These are phyloP conservation scores for Stictocephala bisonia DNA, from an alignment of 2,888 invertebrate species.

Conservation along the genomic window DNA sequence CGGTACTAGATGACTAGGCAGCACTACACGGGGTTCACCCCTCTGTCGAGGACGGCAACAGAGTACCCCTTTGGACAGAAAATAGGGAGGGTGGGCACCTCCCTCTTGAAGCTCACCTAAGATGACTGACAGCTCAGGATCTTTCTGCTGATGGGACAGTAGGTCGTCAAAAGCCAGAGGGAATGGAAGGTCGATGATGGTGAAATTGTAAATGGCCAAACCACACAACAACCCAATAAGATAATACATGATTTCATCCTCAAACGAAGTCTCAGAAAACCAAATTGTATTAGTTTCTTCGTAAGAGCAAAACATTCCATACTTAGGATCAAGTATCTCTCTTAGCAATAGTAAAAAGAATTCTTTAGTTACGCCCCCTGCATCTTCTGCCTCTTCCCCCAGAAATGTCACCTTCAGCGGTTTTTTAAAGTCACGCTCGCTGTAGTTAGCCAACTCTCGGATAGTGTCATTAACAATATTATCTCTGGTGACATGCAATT, in stretches of 20 bases:
- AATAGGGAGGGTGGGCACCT: too few relatives aligned
- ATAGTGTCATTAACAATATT: slow-evolving; percentile 91
- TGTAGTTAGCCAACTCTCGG: slow-evolving; percentile 78
- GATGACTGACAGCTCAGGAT: too few relatives aligned
- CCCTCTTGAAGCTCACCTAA: too few relatives aligned
- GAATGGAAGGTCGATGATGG: slow-evolving; percentile 95
- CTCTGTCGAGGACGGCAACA: too few relatives aligned
- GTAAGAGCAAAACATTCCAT: slow-evolving; percentile 96
- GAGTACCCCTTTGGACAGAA: too few relatives aligned
- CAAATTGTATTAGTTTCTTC: slow-evolving; percentile 92
- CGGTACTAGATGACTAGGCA: too few relatives aligned
- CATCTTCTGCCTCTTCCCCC: slow-evolving; percentile 97
- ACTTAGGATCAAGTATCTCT: slow-evolving; percentile 95
- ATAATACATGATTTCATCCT: slow-evolving; percentile 83
- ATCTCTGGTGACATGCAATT: slow-evolving; percentile 83
- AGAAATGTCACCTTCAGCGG: slow-evolving; percentile 91
- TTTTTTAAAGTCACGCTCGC: slow-evolving; percentile 86
- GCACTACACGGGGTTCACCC: too few relatives aligned
- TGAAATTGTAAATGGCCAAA: slow-evolving; percentile 96
- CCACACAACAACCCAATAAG: slow-evolving; percentile 90
- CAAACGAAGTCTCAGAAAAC: slow-evolving; percentile 89
- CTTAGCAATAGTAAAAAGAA: slow-evolving; percentile 92
- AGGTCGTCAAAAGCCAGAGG: slow-evolving; percentile 93
- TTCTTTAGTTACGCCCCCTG: slow-evolving; percentile 96
- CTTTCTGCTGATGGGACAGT: too few relatives aligned